phyloP scores from a whole-genome alignment of 2,797 vertebrate genomes.

The Furcifer pardalis region DNA sequence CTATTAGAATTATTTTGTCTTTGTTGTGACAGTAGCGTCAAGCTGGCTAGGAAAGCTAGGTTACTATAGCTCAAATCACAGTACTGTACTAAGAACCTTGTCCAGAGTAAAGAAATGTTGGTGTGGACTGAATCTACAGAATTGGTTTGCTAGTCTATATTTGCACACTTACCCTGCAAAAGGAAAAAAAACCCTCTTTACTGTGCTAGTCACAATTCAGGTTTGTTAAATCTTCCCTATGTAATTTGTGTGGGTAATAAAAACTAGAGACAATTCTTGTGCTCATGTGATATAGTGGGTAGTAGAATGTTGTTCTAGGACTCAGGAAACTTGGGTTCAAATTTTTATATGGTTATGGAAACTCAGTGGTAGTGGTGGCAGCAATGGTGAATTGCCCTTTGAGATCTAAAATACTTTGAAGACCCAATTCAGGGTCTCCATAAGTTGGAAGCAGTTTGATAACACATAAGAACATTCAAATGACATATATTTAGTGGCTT shows the following conservation, averaged over 20 bases:
- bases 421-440: too few species aligned
- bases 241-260: background rate
- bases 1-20: background rate
- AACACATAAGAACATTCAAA: too few species aligned
- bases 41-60: background rate
- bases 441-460: too few species aligned
- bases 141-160: background rate
- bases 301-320: too few species aligned
- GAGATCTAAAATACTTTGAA: too few species aligned
- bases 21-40: background rate
- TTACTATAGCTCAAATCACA: background rate
- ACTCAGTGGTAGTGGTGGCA: too few species aligned
- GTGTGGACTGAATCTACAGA: background rate
- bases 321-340: too few species aligned
- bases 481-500: background rate
- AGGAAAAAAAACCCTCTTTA: background rate
- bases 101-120: background rate
- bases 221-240: background rate
- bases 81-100: background rate
- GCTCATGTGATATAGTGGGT: too few species aligned
- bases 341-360: too few species aligned
- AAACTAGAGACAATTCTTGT: background rate
- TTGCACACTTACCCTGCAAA: too few species aligned
- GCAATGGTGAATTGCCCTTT: too few species aligned
- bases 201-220: background rate